phyloP scores from a whole-genome alignment of 2,888 invertebrate genomes.

The Cyaniris semiargus region DNA sequence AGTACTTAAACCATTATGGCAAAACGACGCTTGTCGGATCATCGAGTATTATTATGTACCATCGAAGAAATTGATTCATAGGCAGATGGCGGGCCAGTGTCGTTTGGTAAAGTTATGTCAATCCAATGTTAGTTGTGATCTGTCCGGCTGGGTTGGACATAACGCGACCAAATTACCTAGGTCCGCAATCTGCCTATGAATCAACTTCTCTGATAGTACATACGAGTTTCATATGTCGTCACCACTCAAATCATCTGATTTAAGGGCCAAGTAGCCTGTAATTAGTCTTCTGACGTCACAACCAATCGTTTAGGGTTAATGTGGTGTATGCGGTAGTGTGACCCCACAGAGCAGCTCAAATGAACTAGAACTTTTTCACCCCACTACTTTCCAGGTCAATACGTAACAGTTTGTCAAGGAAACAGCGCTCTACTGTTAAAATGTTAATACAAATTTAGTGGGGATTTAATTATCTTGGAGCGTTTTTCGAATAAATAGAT shows the following conservation, averaged over 20 bases:
- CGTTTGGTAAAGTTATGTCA: too few relatives aligned
- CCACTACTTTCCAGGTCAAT: conserved; percentile 14
- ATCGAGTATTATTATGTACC: too few relatives aligned
- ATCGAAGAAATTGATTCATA: too few relatives aligned
- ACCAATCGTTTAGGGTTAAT: background rate
- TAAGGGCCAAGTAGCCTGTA: background rate
- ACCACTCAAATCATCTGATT: background rate
- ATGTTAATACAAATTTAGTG: background rate
- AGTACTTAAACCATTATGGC: too few relatives aligned
- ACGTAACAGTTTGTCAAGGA: background rate
- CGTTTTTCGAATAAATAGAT: too few relatives aligned
- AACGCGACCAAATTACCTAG: too few relatives aligned
- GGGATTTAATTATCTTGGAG: too few relatives aligned
- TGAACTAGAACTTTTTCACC: conserved; percentile 13
- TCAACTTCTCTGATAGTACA: background rate
- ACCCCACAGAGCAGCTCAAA: background rate
- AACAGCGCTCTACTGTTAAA: background rate
- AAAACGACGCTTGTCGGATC: too few relatives aligned
- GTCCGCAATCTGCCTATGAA: background rate
- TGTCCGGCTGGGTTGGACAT: too few relatives aligned
- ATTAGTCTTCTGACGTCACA: background rate
- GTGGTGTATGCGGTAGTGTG: background rate
- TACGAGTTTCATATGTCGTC: too few relatives aligned
- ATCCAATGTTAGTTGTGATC: too few relatives aligned
- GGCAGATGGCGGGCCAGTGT: too few relatives aligned